Evolutionary conservation across 2,888 invertebrate species (phyloP).

Genomic region (Harpalus rubripes): DNA sequence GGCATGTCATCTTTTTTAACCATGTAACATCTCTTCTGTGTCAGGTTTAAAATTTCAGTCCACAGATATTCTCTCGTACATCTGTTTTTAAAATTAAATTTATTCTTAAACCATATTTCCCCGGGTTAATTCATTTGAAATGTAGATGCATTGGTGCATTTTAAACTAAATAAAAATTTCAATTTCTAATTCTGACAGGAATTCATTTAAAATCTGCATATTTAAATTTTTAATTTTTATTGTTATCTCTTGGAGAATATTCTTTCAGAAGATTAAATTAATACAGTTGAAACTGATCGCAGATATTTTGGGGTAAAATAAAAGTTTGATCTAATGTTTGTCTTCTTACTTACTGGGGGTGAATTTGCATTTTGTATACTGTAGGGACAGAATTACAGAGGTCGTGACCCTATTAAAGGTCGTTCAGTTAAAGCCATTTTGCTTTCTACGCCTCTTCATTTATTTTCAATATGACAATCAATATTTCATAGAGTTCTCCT

Average conservation of each 20-base stretch:
- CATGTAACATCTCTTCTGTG: slow-evolving; percentile 1
- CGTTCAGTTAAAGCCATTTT: background rate
- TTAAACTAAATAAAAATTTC: slow-evolving; percentile 39
- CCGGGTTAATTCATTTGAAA: slow-evolving; percentile 33
- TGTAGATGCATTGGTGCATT: slow-evolving; percentile 42
- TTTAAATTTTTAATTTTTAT: background rate
- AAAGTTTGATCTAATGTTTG: slow-evolving; percentile 10
- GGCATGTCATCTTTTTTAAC: slow-evolving; percentile 48
- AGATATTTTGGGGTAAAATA: slow-evolving; percentile 9
- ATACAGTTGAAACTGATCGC: slow-evolving; percentile 21
- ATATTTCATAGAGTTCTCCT: too few species aligned
- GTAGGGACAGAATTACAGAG: slow-evolving; percentile 4
- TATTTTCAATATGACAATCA: too few species aligned
- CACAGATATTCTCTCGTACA: background rate
- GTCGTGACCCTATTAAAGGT: background rate
- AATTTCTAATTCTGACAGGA: slow-evolving; percentile 24
- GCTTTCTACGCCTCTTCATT: background rate
- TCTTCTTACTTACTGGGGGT: slow-evolving; percentile 7
- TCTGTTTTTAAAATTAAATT: slow-evolving; percentile 30
- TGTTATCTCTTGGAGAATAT: background rate
- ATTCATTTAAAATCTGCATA: background rate
- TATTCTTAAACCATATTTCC: slow-evolving; percentile 39
- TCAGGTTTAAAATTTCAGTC: slow-evolving; percentile 25
- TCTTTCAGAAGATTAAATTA: slow-evolving; percentile 21
- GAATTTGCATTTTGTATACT: slow-evolving; percentile 35